These are phyloP conservation scores for Carassius gibelio DNA, from an alignment of 2,113 vertebrate genomes.

Conservation along the genomic window DNA sequence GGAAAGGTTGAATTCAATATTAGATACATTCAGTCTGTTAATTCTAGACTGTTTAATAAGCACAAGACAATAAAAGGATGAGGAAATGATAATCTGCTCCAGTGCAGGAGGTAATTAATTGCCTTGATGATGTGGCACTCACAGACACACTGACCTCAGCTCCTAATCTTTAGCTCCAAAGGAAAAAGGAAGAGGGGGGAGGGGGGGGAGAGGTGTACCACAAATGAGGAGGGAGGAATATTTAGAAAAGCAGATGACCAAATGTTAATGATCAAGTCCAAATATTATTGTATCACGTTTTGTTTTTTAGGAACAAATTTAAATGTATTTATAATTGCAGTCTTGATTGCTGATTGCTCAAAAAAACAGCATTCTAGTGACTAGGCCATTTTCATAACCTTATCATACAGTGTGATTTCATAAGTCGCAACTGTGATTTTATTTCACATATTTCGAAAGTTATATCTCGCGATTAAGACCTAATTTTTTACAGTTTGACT, in stretches of 20 bases:
- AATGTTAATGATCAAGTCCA: neutral
- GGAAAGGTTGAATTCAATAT: neutral
- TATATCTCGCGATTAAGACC: too few species aligned
- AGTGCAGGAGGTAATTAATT: conserved; percentile 43
- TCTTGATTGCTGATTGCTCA: neutral
- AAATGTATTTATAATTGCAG: neutral
- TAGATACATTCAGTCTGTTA: neutral
- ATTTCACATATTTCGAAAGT: too few species aligned
- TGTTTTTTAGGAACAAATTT: too few species aligned
- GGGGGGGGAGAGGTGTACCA: neutral
- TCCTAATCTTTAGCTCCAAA: conserved; percentile 83
- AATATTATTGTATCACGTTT: neutral
- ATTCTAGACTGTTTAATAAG: neutral
- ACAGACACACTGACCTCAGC: conserved; percentile 57
- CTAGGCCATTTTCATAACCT: neutral
- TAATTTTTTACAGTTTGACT: neutral
- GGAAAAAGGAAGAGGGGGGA: conserved; percentile 68
- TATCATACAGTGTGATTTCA: too few species aligned
- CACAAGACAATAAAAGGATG: neutral
- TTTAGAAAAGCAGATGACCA: neutral
- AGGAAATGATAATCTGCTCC: conserved; percentile 29
- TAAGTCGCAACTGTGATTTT: neutral
- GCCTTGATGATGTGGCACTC: conserved; percentile 78
- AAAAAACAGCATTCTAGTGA: neutral
- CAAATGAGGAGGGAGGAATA: neutral